Evolutionary conservation across 2,888 invertebrate genomes (phyloP).

Genomic region (Synanthedon tipuliformis): DNA sequence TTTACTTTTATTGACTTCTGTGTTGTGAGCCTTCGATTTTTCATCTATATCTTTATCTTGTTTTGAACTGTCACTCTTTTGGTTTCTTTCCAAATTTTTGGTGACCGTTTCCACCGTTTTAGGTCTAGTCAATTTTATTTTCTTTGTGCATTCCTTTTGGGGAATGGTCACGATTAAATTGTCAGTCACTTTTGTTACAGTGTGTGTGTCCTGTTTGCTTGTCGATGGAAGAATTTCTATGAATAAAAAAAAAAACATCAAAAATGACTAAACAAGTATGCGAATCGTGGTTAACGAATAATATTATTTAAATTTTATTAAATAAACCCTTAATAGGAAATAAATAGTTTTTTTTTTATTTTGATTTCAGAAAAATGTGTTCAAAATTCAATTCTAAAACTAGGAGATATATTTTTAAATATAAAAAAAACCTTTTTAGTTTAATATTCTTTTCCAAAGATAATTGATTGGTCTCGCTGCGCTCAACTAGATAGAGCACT

Average conservation of each 20-base stretch:
- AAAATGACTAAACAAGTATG: too few species aligned
- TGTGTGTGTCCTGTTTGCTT: background rate
- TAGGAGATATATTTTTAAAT: too few species aligned
- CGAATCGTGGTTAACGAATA: too few species aligned
- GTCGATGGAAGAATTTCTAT: background rate
- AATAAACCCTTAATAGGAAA: too few species aligned
- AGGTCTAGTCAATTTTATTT: slow-evolving; percentile 52
- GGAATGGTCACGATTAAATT: slow-evolving; percentile 50
- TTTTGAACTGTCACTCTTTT: background rate
- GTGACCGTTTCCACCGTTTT: slow-evolving; percentile 12
- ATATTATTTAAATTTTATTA: too few species aligned
- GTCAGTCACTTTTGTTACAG: slow-evolving; percentile 34
- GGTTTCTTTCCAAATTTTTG: background rate
- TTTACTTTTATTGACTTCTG: slow-evolving; percentile 12
- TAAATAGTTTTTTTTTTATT: too few species aligned
- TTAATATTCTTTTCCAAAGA: too few species aligned
- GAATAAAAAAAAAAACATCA: background rate
- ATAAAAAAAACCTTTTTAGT: too few species aligned
- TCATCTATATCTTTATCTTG: slow-evolving; percentile 24
- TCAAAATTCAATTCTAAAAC: too few species aligned
- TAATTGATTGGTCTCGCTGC: too few species aligned
- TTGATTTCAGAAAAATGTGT: too few species aligned
- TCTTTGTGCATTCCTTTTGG: slow-evolving; percentile 32
- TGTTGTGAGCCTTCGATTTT: slow-evolving; percentile 2
- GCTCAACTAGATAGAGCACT: too few species aligned